These are phyloP conservation scores for Erythrocercus mccallii DNA, from an alignment of 2,113 vertebrate species.

Conservation along the genomic window DNA sequence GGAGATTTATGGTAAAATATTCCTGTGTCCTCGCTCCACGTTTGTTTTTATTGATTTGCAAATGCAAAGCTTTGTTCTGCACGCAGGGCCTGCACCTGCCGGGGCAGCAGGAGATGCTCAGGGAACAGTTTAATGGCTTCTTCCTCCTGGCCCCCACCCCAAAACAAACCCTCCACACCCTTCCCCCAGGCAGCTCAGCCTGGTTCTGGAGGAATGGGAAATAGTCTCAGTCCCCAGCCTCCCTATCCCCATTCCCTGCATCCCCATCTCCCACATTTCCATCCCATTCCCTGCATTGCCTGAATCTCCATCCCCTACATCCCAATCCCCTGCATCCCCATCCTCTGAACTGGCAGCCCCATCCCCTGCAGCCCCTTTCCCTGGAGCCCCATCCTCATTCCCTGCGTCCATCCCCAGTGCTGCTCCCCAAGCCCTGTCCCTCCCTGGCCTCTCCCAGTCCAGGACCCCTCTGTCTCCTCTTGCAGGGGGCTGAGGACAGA, in stretches of 20 bases:
- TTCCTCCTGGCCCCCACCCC: background rate
- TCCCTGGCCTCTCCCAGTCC: background rate
- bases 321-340: background rate
- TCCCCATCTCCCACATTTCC: background rate
- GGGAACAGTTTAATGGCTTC: background rate
- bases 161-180: background rate
- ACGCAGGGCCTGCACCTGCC: slow-evolving; percentile 19
- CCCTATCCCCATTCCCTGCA: too few relatives aligned
- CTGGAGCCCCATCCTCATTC: background rate
- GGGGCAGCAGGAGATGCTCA: slow-evolving; percentile 1
- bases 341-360: too few relatives aligned
- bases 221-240: background rate
- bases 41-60: slow-evolving; percentile 79
- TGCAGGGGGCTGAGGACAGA: background rate
- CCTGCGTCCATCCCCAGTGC: fast-evolving
- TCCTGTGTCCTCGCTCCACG: slow-evolving; percentile 23
- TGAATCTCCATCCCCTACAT: too few relatives aligned
- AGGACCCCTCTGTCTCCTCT: background rate
- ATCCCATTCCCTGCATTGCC: background rate
- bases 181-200: background rate
- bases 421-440: too few relatives aligned
- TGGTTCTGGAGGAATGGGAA: background rate
- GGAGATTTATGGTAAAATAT: slow-evolving; percentile 69
- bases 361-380: background rate
- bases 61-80: slow-evolving; percentile 66